Conservation (phyloP, 2,888 invertebrate species). For the Cryptocephalus primarius region DNA sequence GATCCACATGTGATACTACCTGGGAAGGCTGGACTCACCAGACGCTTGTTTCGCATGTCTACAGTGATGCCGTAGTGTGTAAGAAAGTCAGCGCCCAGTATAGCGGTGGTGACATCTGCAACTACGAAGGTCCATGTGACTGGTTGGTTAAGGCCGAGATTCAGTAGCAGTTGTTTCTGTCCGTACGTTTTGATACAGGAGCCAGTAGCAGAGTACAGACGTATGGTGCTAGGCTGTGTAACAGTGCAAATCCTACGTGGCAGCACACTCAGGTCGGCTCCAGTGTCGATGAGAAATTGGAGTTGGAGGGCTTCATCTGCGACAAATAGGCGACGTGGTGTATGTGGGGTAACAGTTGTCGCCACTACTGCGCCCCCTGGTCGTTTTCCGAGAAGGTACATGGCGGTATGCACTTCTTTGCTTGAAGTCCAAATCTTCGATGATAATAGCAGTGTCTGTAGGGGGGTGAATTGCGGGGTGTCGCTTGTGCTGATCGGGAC, state of each 20-base stretch:
- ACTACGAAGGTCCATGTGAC: constrained; percentile 3
- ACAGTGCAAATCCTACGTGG: neutral
- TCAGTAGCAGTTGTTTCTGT: neutral
- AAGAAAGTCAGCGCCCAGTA: neutral
- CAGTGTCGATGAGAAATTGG: neutral
- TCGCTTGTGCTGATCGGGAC: neutral
- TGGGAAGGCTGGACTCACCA: neutral
- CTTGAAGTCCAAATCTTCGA: neutral
- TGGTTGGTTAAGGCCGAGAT: neutral
- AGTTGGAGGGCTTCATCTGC: neutral
- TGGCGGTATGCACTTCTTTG: neutral
- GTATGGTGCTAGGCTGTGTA: no score
- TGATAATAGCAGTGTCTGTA: neutral
- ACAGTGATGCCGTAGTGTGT: neutral
- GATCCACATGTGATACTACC: neutral
- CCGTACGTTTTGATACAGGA: no score
- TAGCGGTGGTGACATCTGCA: constrained; percentile 1
- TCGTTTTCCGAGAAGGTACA: neutral
- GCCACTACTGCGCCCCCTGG: neutral
- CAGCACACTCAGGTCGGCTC: neutral
- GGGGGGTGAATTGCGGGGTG: neutral
- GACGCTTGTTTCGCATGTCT: neutral
- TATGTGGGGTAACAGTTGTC: neutral
- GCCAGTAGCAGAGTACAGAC: no score
- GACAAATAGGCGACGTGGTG: neutral